A percentile compares a stretch with the other conserved stretches of the same genome.
These are phyloP conservation scores for Clepsis dumicolana DNA, from an alignment of 2,888 invertebrate genomes.

Conservation along the genomic window DNA sequence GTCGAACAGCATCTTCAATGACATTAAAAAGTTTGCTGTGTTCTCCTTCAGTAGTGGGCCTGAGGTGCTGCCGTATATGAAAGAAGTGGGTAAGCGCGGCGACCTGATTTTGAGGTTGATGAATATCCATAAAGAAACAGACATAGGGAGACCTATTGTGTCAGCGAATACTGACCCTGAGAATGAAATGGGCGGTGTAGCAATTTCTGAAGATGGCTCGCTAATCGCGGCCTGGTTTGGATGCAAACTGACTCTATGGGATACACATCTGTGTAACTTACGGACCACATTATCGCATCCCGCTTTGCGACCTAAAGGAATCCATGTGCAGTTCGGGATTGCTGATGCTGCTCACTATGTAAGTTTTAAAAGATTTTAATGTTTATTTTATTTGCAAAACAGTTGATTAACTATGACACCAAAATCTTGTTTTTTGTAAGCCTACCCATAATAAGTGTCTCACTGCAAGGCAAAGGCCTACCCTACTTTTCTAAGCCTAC, in stretches of 20 bases:
- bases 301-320: conserved; percentile 73
- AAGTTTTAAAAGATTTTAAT: conserved; percentile 53
- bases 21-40: conserved; percentile 63
- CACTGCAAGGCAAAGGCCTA: too few relatives aligned
- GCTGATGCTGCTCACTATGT: conserved; percentile 81
- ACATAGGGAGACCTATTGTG: conserved; percentile 49
- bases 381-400: too few relatives aligned
- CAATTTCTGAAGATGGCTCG: conserved; percentile 80
- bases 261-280: conserved; percentile 72
- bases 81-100: conserved; percentile 49
- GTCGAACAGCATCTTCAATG: conserved; percentile 68
- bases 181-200: conserved; percentile 75
- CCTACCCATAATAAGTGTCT: too few relatives aligned
- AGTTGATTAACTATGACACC: too few relatives aligned
- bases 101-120: conserved; percentile 69
- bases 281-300: conserved; percentile 77
- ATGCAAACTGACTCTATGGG: conserved; percentile 79
- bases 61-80: conserved; percentile 61
- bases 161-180: conserved; percentile 56
- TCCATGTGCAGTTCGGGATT: conserved; percentile 76
- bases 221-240: conserved; percentile 84
- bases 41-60: conserved; percentile 39
- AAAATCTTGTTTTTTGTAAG: too few relatives aligned
- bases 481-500: too few relatives aligned
- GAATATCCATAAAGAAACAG: conserved; percentile 70